Evolutionary conservation across 2,797 vertebrate species (phyloP), one percentile per base, ranked within the genome.

Genomic region (Acridotheres tristis): DNA sequence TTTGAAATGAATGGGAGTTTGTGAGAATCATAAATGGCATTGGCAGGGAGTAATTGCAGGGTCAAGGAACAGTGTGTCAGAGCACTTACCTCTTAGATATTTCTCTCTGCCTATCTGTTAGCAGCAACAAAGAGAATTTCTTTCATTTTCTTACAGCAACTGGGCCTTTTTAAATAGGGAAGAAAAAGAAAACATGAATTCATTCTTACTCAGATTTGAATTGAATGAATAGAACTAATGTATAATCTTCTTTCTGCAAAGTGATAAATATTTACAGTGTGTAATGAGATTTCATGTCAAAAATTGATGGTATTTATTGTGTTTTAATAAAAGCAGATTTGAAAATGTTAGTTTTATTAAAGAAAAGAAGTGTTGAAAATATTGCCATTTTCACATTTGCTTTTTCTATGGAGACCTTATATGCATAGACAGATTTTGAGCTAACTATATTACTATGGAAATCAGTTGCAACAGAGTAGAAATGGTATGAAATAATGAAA

Each of bases 391-490:
- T 98, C 97, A 97, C 97, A 97, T 98, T 98, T 97, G 93, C 94
- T 97, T 98, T 98, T 98, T 96, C 97, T 98, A 87, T 94, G 92
- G 97, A 98, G 97, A 98, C 96, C 96, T 98, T 97, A 98, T 97
- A 97, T 86, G 94, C 95, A 97, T 97, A 97, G 96, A 97, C 97
- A 97, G 97, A 97, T 97, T 98, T 97, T 97, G 96, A 97, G 96
- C 96, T 98, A 98, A 98, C 97, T 96, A 66, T 97, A 98, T 98
- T 98, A 98, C 97, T 98, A 98, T 98, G 98, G 97, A 98, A 98
- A 98, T 98, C 95, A 97, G 95, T 88, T 96, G 82, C 95, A 97
- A 96, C 95, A 94, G 96, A 97, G 97, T 95, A 96, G 97, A 97
- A 98, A 97, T 94, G 95, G 96, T 97, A 96, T 89, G 97, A 98